Evolutionary conservation across 2,797 vertebrate genomes (phyloP).

Genomic region (Knipowitschia caucasica): DNA sequence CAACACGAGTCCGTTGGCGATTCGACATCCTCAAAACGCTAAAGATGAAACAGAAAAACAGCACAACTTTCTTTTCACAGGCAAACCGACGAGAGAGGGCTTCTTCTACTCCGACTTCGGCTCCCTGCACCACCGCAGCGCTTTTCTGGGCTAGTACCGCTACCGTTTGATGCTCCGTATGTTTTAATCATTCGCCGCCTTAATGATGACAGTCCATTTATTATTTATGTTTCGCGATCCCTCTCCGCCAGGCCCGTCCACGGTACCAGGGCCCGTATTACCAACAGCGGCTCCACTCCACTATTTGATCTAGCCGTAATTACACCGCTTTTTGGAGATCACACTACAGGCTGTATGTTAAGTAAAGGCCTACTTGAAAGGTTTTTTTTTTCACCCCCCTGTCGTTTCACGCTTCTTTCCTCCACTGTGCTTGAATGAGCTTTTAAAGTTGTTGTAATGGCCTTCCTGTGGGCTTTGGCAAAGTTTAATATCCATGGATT

Average conservation of each 20-base stretch:
- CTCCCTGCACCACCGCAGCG: slow-evolving; percentile 55
- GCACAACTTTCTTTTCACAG: slow-evolving; percentile 63
- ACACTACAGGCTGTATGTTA: slow-evolving; percentile 65
- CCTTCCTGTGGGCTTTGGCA: too few relatives aligned
- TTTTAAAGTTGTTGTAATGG: too few relatives aligned
- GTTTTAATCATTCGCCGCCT: slow-evolving; percentile 87
- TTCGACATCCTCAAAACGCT: slow-evolving; percentile 26
- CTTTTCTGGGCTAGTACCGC: slow-evolving; percentile 60
- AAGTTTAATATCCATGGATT: too few relatives aligned
- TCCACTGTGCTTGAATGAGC: too few relatives aligned
- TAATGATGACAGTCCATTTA: slow-evolving; percentile 89
- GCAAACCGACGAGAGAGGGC: slow-evolving; percentile 40
- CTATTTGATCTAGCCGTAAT: slow-evolving; percentile 85
- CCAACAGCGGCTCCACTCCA: slow-evolving; percentile 67
- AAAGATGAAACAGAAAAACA: slow-evolving; percentile 53
- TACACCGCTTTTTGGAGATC: slow-evolving; percentile 74
- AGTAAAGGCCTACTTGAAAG: too few relatives aligned
- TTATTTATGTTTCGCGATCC: slow-evolving; percentile 85
- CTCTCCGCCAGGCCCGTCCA: slow-evolving; percentile 45
- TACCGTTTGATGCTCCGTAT: slow-evolving; percentile 82
- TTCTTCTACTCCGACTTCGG: too few relatives aligned
- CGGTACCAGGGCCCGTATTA: slow-evolving; percentile 79
- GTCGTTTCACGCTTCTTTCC: too few relatives aligned
- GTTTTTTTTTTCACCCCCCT: too few relatives aligned
- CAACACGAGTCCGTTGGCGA: slow-evolving; percentile 38